These are phyloP conservation scores for Branchipolynoe longqiensis DNA, from an alignment of 2,888 invertebrate species.

Conservation along the genomic window DNA sequence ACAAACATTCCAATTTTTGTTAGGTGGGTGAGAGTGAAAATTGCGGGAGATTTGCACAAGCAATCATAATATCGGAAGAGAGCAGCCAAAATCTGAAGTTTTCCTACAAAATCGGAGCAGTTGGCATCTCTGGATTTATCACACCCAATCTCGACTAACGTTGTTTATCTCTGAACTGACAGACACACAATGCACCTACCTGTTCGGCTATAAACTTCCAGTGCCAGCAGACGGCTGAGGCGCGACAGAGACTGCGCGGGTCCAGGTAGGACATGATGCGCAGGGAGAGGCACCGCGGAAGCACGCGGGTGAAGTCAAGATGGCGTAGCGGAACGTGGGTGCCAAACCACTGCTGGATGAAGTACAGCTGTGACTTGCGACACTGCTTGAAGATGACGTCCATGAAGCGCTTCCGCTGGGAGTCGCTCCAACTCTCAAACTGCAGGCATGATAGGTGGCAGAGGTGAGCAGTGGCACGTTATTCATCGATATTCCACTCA, in stretches of 20 bases:
- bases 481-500: too few relatives aligned
- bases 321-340: conserved; percentile 77
- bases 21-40: too few relatives aligned
- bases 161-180: too few relatives aligned
- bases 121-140: too few relatives aligned
- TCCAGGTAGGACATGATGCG: conserved; percentile 81
- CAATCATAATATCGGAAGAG: too few relatives aligned
- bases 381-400: conserved; percentile 77
- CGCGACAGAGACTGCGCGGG: conserved; percentile 78
- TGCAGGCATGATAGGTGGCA: too few relatives aligned
- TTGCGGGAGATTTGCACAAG: too few relatives aligned
- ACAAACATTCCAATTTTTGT: too few relatives aligned
- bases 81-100: too few relatives aligned
- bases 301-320: conserved; percentile 75
- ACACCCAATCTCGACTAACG: too few relatives aligned
- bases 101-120: too few relatives aligned
- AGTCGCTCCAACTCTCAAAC: conserved; percentile 82
- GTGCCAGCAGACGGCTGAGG: conserved; percentile 79
- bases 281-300: conserved; percentile 78
- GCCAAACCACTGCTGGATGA: conserved; percentile 79
- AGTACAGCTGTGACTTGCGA: conserved; percentile 74
- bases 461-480: too few relatives aligned
- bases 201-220: conserved; percentile 81
- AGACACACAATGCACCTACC: conserved; percentile 68
- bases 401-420: conserved; percentile 79